Percentiles rank a stretch among this genome's conserved stretches.
phyloP scores from a whole-genome alignment of 2,888 invertebrate genomes.

The Stenchaetothrips biformis region DNA sequence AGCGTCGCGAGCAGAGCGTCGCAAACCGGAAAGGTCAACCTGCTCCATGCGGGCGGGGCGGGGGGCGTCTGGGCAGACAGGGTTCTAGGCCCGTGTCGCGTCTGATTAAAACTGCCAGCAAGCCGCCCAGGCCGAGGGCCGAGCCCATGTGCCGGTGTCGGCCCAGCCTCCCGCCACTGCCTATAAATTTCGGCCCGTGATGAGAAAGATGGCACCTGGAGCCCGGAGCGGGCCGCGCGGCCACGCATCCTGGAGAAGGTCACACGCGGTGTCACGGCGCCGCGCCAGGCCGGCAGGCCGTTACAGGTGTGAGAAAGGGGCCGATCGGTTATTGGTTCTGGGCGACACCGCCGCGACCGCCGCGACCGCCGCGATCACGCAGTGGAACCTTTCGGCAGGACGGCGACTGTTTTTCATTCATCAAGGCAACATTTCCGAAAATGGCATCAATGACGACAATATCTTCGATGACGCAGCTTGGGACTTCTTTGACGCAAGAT shows the following conservation, averaged over 20 bases:
- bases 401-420: no score
- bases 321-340: no score
- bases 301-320: no score
- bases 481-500: no score
- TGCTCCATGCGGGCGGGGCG: background rate
- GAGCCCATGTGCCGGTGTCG: background rate
- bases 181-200: background rate
- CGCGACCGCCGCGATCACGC: no score
- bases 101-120: constrained; percentile 10
- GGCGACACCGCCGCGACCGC: no score
- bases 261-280: no score
- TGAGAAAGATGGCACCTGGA: background rate
- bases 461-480: no score
- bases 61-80: background rate
- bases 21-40: background rate
- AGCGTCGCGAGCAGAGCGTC: background rate
- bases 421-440: no score
- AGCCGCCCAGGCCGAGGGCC: background rate
- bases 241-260: background rate
- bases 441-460: no score
- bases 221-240: background rate
- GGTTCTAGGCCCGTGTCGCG: background rate
- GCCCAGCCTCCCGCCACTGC: background rate
- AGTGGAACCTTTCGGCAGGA: no score
- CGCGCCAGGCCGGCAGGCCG: no score